A percentile compares a stretch with the other conserved stretches of the same genome.
Evolutionary conservation across 2,888 invertebrate genomes (phyloP).

Genomic region (Lasioglossum morio): DNA sequence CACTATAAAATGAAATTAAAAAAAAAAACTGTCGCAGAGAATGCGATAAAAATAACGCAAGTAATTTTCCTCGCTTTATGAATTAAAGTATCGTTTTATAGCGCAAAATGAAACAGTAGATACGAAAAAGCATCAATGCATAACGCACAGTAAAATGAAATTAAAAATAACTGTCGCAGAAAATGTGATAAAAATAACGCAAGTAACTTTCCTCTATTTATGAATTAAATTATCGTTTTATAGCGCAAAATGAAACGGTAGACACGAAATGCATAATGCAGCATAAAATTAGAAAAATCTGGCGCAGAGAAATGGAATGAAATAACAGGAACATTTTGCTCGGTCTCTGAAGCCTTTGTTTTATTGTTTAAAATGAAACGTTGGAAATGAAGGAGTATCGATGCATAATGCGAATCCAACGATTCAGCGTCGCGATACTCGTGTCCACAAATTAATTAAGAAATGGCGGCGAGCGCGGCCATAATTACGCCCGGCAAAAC

Average conservation of each 20-base stretch:
- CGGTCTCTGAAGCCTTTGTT: not conserved
- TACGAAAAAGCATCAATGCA: too few relatives aligned
- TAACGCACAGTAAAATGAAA: too few relatives aligned
- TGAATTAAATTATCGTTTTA: too few relatives aligned
- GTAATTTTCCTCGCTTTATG: not conserved
- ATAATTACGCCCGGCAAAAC: not conserved
- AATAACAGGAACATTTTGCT: not conserved
- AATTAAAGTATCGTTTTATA: not conserved
- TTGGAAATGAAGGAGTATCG: not conserved
- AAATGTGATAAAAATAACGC: too few relatives aligned
- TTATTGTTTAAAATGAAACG: not conserved
- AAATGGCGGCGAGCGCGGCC: conserved; percentile 1
- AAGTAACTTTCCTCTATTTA: too few relatives aligned
- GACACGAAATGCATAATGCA: not conserved
- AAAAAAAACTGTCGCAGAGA: too few relatives aligned
- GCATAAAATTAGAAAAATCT: not conserved
- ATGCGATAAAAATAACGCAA: not conserved
- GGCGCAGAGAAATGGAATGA: not conserved
- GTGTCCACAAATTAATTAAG: not conserved
- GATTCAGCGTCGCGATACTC: not conserved
- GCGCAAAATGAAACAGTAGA: too few relatives aligned
- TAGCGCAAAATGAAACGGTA: too few relatives aligned
- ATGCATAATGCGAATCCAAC: not conserved
- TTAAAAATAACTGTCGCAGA: too few relatives aligned
- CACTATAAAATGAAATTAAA: too few relatives aligned